A percentile compares a stretch with the other conserved stretches of the same genome.
phyloP scores from a whole-genome alignment of 2,888 invertebrate genomes.

The Hirtodrosophila trivittata region DNA sequence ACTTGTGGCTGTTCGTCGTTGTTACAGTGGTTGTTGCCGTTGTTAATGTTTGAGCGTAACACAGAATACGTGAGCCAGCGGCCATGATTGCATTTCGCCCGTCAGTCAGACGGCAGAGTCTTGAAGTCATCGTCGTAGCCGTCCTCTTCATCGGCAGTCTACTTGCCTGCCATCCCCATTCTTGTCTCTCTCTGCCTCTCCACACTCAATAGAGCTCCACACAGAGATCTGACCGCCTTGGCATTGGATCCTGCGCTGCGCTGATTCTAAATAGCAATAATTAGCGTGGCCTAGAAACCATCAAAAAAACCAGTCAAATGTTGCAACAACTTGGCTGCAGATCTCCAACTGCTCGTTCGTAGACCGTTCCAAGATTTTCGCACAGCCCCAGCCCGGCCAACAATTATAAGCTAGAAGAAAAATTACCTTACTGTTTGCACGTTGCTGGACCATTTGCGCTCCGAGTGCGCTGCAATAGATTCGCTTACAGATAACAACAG shows the following conservation, averaged over 20 bases:
- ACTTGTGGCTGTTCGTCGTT: conserved; percentile 63
- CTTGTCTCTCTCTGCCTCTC: not conserved
- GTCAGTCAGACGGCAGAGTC: conserved; percentile 31
- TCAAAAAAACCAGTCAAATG: conserved; percentile 51
- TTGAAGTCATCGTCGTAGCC: conserved; percentile 1
- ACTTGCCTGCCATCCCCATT: not conserved
- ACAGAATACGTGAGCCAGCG: conserved; percentile 83
- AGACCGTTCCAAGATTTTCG: conserved; percentile 45
- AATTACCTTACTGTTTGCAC: conserved; percentile 80
- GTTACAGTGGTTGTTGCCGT: conserved; percentile 55
- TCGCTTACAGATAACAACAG: conserved; percentile 81
- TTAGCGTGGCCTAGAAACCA: conserved; percentile 79
- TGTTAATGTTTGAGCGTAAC: conserved; percentile 83
- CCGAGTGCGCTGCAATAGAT: conserved; percentile 70
- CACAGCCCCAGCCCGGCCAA: conserved; percentile 48
- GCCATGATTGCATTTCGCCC: conserved; percentile 75
- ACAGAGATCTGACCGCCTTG: conserved; percentile 38
- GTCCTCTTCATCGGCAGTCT: not conserved
- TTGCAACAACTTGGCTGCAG: conserved; percentile 31
- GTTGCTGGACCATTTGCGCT: conserved; percentile 70
- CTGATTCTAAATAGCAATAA: conserved; percentile 80
- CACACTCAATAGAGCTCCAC: not conserved
- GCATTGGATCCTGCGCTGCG: conserved; percentile 57
- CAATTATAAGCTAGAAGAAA: conserved; percentile 75
- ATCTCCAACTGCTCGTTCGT: conserved; percentile 34